Evolutionary conservation across 1,140 invertebrate genomes (phyloP).

Genomic region (Coenobita brevimanus): DNA sequence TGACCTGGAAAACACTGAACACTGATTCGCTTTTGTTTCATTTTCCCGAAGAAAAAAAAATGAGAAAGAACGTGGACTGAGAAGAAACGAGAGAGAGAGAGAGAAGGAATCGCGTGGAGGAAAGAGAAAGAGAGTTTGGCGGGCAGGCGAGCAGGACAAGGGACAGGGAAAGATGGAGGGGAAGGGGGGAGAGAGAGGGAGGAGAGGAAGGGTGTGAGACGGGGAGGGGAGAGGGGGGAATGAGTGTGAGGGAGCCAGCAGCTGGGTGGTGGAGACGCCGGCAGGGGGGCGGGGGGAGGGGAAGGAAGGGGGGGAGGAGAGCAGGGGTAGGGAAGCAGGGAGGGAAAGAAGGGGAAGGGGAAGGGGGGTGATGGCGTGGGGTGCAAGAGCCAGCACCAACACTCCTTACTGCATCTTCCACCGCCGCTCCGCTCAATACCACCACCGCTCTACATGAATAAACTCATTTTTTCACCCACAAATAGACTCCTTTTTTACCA

Average conservation of each 20-base stretch:
- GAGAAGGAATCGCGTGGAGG: neutral
- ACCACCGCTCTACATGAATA: no score
- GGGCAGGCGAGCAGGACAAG: slow-evolving; percentile 28
- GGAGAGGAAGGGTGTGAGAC: neutral
- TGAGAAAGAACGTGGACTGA: neutral
- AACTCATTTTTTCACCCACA: neutral
- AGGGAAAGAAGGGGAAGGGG: slow-evolving; percentile 3
- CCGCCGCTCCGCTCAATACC: neutral
- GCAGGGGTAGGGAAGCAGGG: neutral
- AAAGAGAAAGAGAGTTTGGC: neutral
- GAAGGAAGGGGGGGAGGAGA: neutral
- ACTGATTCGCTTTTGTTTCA: no score
- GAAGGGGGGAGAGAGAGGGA: neutral
- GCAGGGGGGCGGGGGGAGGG: neutral
- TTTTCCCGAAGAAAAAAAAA: neutral
- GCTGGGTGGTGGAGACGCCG: no score
- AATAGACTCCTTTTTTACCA: slow-evolving; percentile 1
- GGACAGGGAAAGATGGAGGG: slow-evolving; percentile 19
- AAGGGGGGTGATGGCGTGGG: slow-evolving; percentile 44
- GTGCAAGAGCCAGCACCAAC: neutral
- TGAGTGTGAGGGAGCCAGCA: no score
- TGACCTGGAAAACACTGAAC: no score
- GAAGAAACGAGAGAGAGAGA: neutral
- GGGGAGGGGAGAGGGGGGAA: no score
- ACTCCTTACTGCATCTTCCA: slow-evolving; percentile 15